Conservation (phyloP, 1,140 invertebrate species). For the Caenorhabditis tropicalis region DNA sequence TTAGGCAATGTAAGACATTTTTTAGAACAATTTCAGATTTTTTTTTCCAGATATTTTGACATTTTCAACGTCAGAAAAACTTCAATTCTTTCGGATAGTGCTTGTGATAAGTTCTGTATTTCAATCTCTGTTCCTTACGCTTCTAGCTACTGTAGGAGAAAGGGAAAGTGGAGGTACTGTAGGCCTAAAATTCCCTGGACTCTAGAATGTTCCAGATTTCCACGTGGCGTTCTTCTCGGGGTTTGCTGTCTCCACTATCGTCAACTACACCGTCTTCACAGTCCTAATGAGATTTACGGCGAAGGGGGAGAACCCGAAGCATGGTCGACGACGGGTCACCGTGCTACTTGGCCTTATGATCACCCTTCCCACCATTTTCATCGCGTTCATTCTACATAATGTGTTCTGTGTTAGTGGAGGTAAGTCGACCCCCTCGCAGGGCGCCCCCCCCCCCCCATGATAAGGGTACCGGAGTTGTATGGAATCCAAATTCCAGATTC, state of each 20-base stretch:
- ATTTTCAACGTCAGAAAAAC: not conserved
- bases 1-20: constrained; percentile 61
- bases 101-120: constrained; percentile 58
- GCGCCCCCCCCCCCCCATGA: no score
- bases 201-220: constrained; percentile 57
- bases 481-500: no score
- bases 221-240: constrained; percentile 69
- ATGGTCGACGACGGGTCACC: not conserved
- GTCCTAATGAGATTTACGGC: not conserved
- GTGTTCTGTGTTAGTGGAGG: constrained; percentile 38
- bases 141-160: constrained; percentile 66
- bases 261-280: constrained; percentile 59
- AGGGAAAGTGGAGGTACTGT: constrained; percentile 63
- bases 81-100: not conserved
- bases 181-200: not conserved
- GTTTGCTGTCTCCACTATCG: constrained; percentile 63
- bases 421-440: no score
- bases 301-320: constrained; percentile 4
- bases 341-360: constrained; percentile 9
- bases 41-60: constrained; percentile 21
- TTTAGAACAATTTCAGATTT: not conserved
- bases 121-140: constrained; percentile 63
- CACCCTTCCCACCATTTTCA: constrained; percentile 43
- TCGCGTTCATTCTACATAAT: constrained; percentile 38
- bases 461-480: no score